A percentile compares a stretch with the other conserved stretches of the same genome.
These are phyloP conservation scores for Xerus inauris DNA, from an alignment of 2,113 vertebrate species.

Conservation along the genomic window DNA sequence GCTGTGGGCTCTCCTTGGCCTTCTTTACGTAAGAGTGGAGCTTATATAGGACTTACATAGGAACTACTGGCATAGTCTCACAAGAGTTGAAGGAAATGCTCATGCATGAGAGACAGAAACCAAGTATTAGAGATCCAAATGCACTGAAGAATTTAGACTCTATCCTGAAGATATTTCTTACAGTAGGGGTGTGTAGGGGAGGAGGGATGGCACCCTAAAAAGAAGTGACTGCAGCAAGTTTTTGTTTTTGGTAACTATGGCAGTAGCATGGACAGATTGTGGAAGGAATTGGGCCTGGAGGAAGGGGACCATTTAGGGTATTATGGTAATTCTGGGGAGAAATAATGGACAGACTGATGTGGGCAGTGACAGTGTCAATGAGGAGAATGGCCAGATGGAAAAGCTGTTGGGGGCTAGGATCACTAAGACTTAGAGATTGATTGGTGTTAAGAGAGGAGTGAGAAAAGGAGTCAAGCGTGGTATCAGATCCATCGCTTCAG, in stretches of 20 bases:
- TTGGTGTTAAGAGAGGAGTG: neutral
- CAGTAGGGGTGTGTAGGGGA: neutral
- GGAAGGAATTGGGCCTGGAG: neutral
- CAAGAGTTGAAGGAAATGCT: neutral
- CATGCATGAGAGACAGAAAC: neutral
- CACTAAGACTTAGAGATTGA: neutral
- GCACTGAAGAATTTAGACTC: neutral
- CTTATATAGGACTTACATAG: no score
- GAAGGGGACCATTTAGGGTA: neutral
- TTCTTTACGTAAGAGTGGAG: no score
- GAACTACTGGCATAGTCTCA: no score
- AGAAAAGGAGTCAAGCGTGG: neutral
- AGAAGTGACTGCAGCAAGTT: neutral
- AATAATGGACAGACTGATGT: neutral
- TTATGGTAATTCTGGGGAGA: neutral
- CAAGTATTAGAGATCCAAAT: neutral
- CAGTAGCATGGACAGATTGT: no score
- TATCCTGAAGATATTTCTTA: neutral
- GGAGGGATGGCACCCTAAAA: neutral
- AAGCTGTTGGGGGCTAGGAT: neutral
- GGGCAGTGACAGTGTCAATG: no score
- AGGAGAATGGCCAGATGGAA: neutral
- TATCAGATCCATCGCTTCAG: neutral
- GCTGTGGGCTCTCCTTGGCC: no score
- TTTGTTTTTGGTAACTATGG: neutral